Evolutionary conservation across 2,888 invertebrate genomes (phyloP).

Genomic region (Minunthozetes semirufus): DNA sequence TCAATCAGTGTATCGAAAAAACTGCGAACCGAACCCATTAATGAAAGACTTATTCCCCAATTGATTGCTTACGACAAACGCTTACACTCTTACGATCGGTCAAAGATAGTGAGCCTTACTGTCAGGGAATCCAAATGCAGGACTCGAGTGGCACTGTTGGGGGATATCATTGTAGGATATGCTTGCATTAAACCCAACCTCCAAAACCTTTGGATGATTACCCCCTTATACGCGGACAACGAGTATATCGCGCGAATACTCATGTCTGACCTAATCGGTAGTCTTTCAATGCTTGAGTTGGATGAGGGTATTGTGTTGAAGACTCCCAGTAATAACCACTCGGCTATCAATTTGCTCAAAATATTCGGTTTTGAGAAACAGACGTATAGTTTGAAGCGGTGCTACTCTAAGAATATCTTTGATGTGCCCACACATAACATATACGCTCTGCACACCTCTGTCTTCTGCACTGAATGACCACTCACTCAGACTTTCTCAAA

Average conservation of each 20-base stretch:
- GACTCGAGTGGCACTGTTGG: slow-evolving; percentile 37
- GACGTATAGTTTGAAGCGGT: slow-evolving; percentile 38
- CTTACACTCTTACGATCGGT: slow-evolving; percentile 40
- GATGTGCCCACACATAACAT: slow-evolving; percentile 39
- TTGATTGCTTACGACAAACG: slow-evolving; percentile 39
- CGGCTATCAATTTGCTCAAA: slow-evolving; percentile 37
- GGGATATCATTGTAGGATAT: slow-evolving; percentile 38
- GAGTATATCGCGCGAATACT: slow-evolving; percentile 38
- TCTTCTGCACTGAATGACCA: slow-evolving; percentile 41
- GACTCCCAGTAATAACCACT: slow-evolving; percentile 39
- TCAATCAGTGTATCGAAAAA: background rate
- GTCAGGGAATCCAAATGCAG: slow-evolving; percentile 39
- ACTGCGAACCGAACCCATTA: slow-evolving; percentile 25
- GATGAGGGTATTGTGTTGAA: slow-evolving; percentile 39
- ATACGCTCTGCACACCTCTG: slow-evolving; percentile 41
- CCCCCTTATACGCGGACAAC: slow-evolving; percentile 41
- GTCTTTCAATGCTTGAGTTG: slow-evolving; percentile 34
- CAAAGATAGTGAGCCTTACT: slow-evolving; percentile 38
- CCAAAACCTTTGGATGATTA: slow-evolving; percentile 41
- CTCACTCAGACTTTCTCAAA: background rate
- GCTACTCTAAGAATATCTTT: slow-evolving; percentile 39
- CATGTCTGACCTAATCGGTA: slow-evolving; percentile 37
- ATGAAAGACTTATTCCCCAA: slow-evolving; percentile 19
- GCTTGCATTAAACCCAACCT: slow-evolving; percentile 40
- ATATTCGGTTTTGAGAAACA: slow-evolving; percentile 39